Percentiles rank a stretch among this genome's conserved stretches.
Evolutionary conservation across 2,797 vertebrate species (phyloP).

Genomic region (Myotis vivesi): DNA sequence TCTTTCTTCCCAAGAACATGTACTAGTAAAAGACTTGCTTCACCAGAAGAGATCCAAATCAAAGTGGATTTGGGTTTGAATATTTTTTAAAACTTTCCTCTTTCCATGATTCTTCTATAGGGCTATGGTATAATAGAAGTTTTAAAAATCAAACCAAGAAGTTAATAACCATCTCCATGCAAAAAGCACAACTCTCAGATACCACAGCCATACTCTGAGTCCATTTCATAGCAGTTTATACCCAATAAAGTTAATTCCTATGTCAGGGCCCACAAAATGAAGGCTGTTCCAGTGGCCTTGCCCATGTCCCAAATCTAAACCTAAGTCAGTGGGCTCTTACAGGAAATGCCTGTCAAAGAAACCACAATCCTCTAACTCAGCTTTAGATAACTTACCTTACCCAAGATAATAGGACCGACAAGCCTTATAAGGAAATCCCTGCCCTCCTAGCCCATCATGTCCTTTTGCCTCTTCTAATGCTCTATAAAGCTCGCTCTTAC

Average conservation of each 20-base stretch:
- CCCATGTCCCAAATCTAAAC: not conserved
- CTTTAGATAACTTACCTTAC: not conserved
- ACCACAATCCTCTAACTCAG: not conserved
- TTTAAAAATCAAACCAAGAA: conserved; percentile 19
- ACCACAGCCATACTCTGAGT: not conserved
- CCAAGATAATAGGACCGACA: not conserved
- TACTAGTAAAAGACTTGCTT: conserved; percentile 24
- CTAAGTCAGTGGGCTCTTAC: not conserved
- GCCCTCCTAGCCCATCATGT: not conserved
- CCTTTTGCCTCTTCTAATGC: not conserved
- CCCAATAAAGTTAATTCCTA: not conserved
- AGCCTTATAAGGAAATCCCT: not conserved
- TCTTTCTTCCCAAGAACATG: conserved; percentile 52
- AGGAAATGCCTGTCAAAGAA: not conserved
- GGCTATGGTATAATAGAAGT: not conserved
- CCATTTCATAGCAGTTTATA: not conserved
- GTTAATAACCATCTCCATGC: conserved; percentile 22
- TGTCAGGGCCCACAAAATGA: not conserved
- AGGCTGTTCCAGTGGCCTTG: not conserved
- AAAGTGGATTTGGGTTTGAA: conserved; percentile 41
- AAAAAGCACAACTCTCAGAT: conserved; percentile 21
- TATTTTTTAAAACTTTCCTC: conserved; percentile 50
- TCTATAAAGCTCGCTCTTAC: not conserved
- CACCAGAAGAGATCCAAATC: conserved; percentile 15
- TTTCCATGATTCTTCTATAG: conserved; percentile 30